These are phyloP conservation scores for Busseola fusca DNA, from an alignment of 2,888 invertebrate species.

Conservation along the genomic window DNA sequence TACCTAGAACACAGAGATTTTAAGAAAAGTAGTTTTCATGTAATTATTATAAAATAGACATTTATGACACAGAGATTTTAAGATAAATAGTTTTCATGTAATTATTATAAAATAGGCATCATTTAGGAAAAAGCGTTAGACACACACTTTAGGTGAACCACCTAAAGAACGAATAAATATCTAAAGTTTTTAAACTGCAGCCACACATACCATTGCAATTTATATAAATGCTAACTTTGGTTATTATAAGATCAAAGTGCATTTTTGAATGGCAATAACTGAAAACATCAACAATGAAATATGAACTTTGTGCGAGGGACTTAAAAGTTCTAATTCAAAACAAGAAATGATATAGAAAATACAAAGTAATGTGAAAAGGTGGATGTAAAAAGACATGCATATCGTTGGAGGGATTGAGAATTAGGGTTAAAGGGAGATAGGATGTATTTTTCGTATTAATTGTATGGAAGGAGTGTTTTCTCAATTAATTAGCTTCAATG, in stretches of 20 bases:
- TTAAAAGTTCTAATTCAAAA: not conserved
- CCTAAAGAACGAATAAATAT: not conserved
- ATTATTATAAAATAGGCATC: constrained; percentile 1
- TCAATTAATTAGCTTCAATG: not conserved
- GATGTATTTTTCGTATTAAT: not conserved
- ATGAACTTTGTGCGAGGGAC: not conserved
- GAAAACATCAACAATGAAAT: not conserved
- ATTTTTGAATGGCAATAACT: not conserved
- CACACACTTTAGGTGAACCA: not conserved
- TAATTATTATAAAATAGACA: constrained; percentile 3
- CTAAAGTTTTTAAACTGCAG: constrained; percentile 2
- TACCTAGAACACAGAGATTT: constrained; percentile 2
- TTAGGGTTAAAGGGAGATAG: not conserved
- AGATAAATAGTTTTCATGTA: not conserved
- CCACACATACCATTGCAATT: not conserved
- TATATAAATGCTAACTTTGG: not conserved
- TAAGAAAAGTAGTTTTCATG: not conserved
- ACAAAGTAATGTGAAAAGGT: not conserved
- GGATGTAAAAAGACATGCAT: constrained; percentile 1
- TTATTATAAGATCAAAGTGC: not conserved
- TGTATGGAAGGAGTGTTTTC: not conserved
- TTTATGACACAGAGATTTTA: constrained; percentile 1
- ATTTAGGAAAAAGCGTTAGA: not conserved
- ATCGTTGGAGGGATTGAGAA: not conserved
- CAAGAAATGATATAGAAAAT: not conserved